Percentiles rank a stretch among this genome's conserved stretches.
phyloP scores from a whole-genome alignment of 2,797 vertebrate genomes.

The Manis javanica region DNA sequence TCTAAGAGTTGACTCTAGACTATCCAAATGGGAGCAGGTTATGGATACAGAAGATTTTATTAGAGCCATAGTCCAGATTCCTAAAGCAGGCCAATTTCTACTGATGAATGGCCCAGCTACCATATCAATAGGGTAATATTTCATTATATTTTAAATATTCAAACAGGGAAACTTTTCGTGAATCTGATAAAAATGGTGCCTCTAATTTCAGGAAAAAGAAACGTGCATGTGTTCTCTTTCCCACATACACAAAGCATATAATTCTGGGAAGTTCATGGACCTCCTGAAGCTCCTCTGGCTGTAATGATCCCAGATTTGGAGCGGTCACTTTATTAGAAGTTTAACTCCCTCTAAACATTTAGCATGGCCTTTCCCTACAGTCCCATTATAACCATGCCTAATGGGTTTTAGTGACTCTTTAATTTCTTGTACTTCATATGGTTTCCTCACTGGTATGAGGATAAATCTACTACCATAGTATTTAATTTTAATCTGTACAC shows the following conservation, averaged over 20 bases:
- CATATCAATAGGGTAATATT: background rate
- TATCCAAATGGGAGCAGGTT: background rate
- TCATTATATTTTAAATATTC: background rate
- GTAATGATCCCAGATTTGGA: background rate
- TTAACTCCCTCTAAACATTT: background rate
- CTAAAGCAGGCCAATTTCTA: background rate
- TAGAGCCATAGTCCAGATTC: background rate
- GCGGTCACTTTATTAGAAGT: background rate
- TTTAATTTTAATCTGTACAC: background rate
- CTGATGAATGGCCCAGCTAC: background rate
- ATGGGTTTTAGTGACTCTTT: background rate
- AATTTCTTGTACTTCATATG: slow-evolving; percentile 33
- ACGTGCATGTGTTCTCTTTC: background rate
- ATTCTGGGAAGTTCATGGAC: background rate
- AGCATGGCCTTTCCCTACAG: background rate
- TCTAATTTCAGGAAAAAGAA: background rate
- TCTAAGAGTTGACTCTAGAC: background rate
- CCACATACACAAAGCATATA: background rate
- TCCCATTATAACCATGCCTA: background rate
- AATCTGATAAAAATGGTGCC: background rate
- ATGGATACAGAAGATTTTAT: background rate
- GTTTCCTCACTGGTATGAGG: background rate
- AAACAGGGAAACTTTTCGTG: background rate
- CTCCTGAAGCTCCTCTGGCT: background rate
- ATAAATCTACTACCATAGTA: background rate